Percentiles rank a stretch among this genome's conserved stretches.
Conservation (phyloP, 2,888 invertebrate species). For the Lithophane socia region DNA sequence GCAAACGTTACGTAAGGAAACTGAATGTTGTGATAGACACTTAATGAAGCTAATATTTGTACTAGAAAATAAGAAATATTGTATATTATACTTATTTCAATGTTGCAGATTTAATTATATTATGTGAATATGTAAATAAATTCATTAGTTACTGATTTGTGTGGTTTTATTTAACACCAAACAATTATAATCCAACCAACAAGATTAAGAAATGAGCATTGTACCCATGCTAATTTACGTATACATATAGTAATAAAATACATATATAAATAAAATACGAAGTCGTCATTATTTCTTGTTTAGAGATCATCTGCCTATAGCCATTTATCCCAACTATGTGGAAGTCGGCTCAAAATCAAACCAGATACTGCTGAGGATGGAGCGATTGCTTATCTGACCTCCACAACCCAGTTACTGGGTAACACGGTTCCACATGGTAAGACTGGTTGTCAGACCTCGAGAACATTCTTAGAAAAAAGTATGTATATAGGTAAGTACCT, state of each 20-base stretch:
- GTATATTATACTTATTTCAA: constrained; percentile 82
- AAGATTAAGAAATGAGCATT: too few relatives aligned
- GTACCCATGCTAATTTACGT: background rate
- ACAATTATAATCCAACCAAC: background rate
- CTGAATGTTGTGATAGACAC: constrained; percentile 89
- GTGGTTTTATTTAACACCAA: constrained; percentile 67
- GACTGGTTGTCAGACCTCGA: background rate
- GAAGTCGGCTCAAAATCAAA: background rate
- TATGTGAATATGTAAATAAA: constrained; percentile 90
- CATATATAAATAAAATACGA: background rate
- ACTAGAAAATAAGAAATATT: constrained; percentile 78
- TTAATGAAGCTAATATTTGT: constrained; percentile 79
- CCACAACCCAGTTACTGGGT: background rate
- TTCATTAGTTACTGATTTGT: constrained; percentile 83
- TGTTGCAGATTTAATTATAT: constrained; percentile 86
- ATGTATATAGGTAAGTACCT: too few relatives aligned
- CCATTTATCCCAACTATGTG: too few relatives aligned
- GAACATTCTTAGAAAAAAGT: too few relatives aligned
- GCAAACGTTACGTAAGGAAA: constrained; percentile 76
- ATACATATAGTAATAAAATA: too few relatives aligned
- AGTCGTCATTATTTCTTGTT: background rate
- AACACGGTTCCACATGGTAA: too few relatives aligned
- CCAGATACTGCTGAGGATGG: background rate
- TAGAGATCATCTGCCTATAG: background rate
- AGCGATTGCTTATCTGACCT: background rate